These are phyloP conservation scores for Porites lutea DNA, from an alignment of 64 coral and sea anemone species.

Conservation along the genomic window DNA sequence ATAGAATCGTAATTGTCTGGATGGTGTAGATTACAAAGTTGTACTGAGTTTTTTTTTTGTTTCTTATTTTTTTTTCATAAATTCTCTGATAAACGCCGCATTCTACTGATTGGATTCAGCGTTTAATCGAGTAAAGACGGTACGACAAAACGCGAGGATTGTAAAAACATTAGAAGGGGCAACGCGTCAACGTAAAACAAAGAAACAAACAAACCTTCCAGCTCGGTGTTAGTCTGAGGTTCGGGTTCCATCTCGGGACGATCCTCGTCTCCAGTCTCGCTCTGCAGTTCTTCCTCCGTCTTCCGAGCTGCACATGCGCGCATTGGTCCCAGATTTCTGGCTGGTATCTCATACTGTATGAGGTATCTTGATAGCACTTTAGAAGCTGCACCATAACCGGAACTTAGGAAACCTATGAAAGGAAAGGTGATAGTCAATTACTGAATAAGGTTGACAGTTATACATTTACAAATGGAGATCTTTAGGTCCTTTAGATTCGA, in stretches of 20 bases:
- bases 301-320: conserved; percentile 20
- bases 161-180: too few relatives aligned
- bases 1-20: too few relatives aligned
- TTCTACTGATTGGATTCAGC: too few relatives aligned
- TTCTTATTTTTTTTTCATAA: too few relatives aligned
- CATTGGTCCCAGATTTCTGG: conserved; percentile 64
- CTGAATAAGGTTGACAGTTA: neutral
- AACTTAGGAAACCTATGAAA: conserved; percentile 65
- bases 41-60: too few relatives aligned
- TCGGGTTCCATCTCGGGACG: conserved; percentile 83
- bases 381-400: conserved; percentile 69
- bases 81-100: too few relatives aligned
- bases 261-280: conserved; percentile 48
- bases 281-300: conserved; percentile 2
- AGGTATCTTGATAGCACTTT: conserved; percentile 71
- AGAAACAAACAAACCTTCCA: conserved; percentile 36
- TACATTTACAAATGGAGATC: too few relatives aligned
- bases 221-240: neutral
- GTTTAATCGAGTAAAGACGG: too few relatives aligned
- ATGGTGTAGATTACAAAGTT: too few relatives aligned
- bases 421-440: neutral
- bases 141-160: too few relatives aligned
- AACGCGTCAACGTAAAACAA: neutral
- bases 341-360: conserved; percentile 61
- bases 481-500: too few relatives aligned